Evolutionary conservation across 2,888 invertebrate species (phyloP).

Genomic region (Kryphioiulus occultus): DNA sequence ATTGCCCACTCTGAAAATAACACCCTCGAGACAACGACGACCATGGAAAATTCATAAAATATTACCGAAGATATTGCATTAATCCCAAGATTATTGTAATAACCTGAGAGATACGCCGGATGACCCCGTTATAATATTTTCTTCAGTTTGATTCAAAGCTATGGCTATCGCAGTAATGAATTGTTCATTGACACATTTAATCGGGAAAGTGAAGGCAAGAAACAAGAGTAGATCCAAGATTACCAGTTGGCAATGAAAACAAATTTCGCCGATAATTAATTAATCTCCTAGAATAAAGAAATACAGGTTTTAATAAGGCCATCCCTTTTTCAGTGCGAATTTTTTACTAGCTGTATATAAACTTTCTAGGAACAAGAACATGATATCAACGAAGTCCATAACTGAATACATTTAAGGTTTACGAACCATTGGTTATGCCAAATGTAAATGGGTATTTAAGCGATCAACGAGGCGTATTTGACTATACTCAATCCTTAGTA

Average conservation of each 20-base stretch:
- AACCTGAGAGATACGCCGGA: neutral
- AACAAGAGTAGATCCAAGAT: slow-evolving; percentile 16
- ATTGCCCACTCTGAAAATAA: neutral
- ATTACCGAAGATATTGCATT: slow-evolving; percentile 4
- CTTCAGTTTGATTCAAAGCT: neutral
- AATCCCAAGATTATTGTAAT: neutral
- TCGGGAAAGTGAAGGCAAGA: slow-evolving; percentile 14
- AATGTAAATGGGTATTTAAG: neutral
- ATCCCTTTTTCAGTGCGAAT: neutral
- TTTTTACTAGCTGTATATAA: neutral
- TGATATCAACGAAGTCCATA: neutral
- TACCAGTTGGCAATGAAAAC: slow-evolving; percentile 20
- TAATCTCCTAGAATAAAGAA: neutral
- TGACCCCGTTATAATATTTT: neutral
- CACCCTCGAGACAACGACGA: neutral
- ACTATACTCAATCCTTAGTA: neutral
- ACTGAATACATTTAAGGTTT: no score
- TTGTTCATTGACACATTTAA: slow-evolving; percentile 30
- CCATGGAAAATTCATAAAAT: neutral
- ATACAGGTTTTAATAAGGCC: slow-evolving; percentile 1
- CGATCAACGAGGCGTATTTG: neutral
- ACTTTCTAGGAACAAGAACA: neutral
- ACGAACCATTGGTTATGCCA: no score
- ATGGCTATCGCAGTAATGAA: neutral
- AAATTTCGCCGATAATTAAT: neutral